Percentiles rank a stretch among this genome's conserved stretches.
phyloP scores from a whole-genome alignment of 2,888 invertebrate genomes.

The Salticus scenicus region DNA sequence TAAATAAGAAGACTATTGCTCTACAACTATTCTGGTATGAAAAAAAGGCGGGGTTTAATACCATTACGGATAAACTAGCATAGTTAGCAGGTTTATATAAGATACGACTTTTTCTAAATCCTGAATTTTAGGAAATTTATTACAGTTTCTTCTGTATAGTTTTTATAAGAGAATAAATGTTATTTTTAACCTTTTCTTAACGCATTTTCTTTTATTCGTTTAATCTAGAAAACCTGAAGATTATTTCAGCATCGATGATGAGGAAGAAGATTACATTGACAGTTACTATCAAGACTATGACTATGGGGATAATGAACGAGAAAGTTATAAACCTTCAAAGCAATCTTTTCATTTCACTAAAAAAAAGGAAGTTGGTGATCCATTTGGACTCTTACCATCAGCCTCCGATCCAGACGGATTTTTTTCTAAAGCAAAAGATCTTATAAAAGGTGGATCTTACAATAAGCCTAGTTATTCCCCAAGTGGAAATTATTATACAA shows the following conservation, averaged over 20 bases:
- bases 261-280: conserved; percentile 41
- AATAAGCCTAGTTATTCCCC: conserved; percentile 33
- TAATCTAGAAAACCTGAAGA: conserved; percentile 39
- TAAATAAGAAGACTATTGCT: no score
- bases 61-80: no score
- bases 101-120: no score
- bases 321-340: conserved; percentile 22
- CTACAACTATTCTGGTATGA: no score
- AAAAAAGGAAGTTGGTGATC: conserved; percentile 19
- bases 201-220: no score
- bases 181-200: no score
- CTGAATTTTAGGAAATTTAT: no score
- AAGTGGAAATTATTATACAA: conserved; percentile 29
- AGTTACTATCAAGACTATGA: conserved; percentile 47
- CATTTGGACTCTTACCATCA: conserved; percentile 38
- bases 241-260: conserved; percentile 40
- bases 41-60: no score
- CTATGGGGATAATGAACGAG: conserved; percentile 24
- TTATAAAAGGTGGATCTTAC: conserved; percentile 39
- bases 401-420: conserved; percentile 51
- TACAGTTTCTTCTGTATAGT: no score
- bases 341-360: conserved; percentile 1
- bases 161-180: no score
- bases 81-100: no score
- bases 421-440: conserved; percentile 53